Evolutionary conservation across 1,140 invertebrate species (phyloP).

Genomic region (Gyrodactylus salaris): DNA sequence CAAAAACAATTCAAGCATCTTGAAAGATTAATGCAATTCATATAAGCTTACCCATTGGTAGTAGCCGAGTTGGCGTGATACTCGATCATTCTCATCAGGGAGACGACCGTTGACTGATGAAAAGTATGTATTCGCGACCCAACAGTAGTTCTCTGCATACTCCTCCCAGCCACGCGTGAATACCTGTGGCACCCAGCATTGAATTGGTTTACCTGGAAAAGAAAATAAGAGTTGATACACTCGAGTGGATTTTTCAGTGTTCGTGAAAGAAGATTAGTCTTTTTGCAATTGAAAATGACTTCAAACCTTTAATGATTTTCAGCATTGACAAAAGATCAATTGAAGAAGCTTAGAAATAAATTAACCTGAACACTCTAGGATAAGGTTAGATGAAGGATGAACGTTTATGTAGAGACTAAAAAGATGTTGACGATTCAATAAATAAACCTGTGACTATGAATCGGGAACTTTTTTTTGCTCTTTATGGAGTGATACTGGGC

Average conservation of each 20-base stretch:
- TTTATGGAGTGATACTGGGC: too few species aligned
- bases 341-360: too few species aligned
- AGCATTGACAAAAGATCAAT: not conserved
- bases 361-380: too few species aligned
- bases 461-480: too few species aligned
- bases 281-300: not conserved
- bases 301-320: not conserved
- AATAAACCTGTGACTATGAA: too few species aligned
- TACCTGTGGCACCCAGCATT: conserved; percentile 11
- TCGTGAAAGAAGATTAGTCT: not conserved
- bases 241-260: too few species aligned
- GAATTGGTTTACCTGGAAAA: conserved; percentile 10
- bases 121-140: conserved; percentile 6
- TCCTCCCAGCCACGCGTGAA: conserved; percentile 10
- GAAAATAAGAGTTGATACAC: too few species aligned
- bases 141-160: conserved; percentile 9
- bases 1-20: too few species aligned
- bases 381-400: too few species aligned
- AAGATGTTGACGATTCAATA: too few species aligned
- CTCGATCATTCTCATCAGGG: not conserved
- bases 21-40: too few species aligned
- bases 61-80: not conserved
- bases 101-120: not conserved
- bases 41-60: conserved; percentile 8
- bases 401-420: too few species aligned